A percentile compares a stretch with the other conserved stretches of the same genome.
Conservation (phyloP, 2,797 vertebrate species). For the Acipenser oxyrinchus region DNA sequence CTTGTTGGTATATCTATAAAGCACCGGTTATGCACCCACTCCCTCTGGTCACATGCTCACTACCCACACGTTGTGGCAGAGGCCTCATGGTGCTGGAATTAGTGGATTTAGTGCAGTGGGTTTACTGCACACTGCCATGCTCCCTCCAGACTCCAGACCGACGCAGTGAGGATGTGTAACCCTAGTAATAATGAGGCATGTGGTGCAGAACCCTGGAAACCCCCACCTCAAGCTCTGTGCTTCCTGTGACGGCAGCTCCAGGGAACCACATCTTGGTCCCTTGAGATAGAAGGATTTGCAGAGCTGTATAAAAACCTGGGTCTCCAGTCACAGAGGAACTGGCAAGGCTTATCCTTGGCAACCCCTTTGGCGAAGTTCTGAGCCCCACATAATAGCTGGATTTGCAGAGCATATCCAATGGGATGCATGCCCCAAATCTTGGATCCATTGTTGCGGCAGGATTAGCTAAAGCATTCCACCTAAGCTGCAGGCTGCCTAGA, state of each 20-base stretch:
- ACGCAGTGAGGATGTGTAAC: too few relatives aligned
- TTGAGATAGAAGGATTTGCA: background rate
- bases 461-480: conserved; percentile 9
- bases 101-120: too few relatives aligned
- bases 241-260: background rate
- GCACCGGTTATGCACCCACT: too few relatives aligned
- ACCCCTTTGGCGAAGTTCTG: background rate
- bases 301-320: background rate
- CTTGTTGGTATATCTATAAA: too few relatives aligned
- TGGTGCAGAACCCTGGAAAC: too few relatives aligned
- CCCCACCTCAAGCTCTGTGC: too few relatives aligned
- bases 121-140: too few relatives aligned
- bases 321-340: background rate
- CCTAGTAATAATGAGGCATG: too few relatives aligned
- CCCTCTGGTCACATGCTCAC: too few relatives aligned
- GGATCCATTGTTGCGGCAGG: background rate
- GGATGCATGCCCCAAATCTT: background rate
- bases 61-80: too few relatives aligned
- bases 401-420: background rate
- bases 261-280: background rate
- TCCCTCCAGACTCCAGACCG: too few relatives aligned
- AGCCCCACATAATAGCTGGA: background rate
- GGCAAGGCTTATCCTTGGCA: background rate
- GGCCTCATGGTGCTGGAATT: too few relatives aligned
- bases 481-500: conserved; percentile 54